Percentiles rank a stretch among this genome's conserved stretches.
These are phyloP conservation scores for Xiphophorus hellerii DNA, from an alignment of 2,113 vertebrate species.

Conservation along the genomic window DNA sequence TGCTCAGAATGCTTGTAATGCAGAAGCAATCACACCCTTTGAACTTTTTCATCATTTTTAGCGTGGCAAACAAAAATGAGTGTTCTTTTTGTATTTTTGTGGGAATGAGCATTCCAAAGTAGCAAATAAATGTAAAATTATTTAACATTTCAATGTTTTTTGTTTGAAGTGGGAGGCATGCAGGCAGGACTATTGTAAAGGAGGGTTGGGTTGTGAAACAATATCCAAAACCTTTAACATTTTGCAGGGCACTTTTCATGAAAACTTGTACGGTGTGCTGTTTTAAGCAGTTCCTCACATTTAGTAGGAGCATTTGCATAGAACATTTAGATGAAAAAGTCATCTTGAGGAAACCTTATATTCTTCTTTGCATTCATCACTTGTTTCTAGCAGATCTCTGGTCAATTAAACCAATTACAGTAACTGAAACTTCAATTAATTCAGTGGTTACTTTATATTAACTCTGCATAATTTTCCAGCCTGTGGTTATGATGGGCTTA, in stretches of 20 bases:
- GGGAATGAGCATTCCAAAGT: not conserved
- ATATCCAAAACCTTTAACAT: not conserved
- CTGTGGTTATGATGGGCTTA: constrained; percentile 20
- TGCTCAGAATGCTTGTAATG: constrained; percentile 4
- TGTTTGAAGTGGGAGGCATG: not conserved
- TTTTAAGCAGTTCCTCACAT: not conserved
- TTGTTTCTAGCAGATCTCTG: constrained; percentile 14
- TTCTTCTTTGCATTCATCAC: not conserved
- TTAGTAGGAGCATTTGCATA: not conserved
- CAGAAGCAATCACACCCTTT: not conserved
- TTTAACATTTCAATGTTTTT: no score
- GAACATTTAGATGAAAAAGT: not conserved
- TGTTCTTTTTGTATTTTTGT: not conserved
- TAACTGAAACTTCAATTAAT: constrained; percentile 41
- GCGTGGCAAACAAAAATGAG: not conserved
- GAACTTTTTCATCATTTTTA: not conserved
- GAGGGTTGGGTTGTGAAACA: no score
- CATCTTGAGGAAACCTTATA: not conserved
- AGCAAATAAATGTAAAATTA: not conserved
- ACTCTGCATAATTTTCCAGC: constrained; percentile 40
- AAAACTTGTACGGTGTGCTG: not conserved
- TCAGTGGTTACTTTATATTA: constrained; percentile 32
- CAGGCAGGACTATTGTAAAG: no score
- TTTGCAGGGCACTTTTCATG: not conserved
- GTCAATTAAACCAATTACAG: constrained; percentile 31